Base-by-base conservation (phyloP, 2,797 vertebrate species). In the Gadopsis bispinosus region DNA sequence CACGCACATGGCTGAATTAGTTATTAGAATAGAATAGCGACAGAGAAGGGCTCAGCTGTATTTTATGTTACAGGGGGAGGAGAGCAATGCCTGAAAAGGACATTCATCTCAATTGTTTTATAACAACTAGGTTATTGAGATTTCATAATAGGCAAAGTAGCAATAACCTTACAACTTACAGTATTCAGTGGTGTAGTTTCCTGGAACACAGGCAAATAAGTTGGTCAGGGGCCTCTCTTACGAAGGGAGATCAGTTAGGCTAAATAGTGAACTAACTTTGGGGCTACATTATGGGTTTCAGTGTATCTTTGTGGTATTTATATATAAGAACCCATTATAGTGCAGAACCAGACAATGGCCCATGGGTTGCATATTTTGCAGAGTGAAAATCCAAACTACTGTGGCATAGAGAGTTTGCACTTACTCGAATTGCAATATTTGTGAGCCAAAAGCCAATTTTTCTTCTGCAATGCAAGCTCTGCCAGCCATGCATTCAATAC, bases 101-200 rank as follows among this genome's bases (percentile, higher is more conserved):
- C 22, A 51, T 10, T 41, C 13, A 51, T 47, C 55, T 16, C 4
- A 65, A 51, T 14, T 53, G 55, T 50, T 55, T 55, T 4, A 60
- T 20, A 67, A 20, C 39, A 66, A 35, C 31, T 31, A 17, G 14
- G 17, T 70, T 19, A 61, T 29, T 71, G 26, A 50, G 20, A 66
- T 48, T 71, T 71, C 13, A 75, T 55, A 53, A 61, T 22, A 66
- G 22, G 62, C 41, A 48, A 71, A 13, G 50, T 7, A 67, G 62
- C 12, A 69, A 16, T 58, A 58, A 26, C 29, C 11, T 67, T 47
- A 51, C 9, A 41, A 48, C 20, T 67, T 67, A 26, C 26, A 26
- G 26, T 26, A 20, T 20, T 33, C 31, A 66, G 39, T 33, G 54
- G 47, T 65, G 19, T n/a, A 73, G 19, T 29, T 29, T 19, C 12